phyloP scores from a whole-genome alignment of 92 coral and sea anemone species.

The Epizoanthus ramosus region DNA sequence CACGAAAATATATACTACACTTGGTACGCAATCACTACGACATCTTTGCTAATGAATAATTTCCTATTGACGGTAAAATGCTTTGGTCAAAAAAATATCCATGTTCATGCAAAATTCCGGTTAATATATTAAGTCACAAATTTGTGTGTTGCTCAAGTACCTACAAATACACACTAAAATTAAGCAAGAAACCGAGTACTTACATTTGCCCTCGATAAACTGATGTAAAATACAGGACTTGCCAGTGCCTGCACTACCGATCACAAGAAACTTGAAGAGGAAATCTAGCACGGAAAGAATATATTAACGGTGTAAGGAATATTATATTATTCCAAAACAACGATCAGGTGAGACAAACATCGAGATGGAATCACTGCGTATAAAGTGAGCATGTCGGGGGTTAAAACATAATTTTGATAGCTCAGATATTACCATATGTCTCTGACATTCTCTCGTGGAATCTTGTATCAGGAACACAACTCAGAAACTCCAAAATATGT shows the following conservation, averaged over 20 bases:
- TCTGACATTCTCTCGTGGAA: constrained; percentile 78
- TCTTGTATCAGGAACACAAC: constrained; percentile 15
- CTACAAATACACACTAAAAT: background rate
- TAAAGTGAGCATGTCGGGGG: background rate
- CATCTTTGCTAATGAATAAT: background rate
- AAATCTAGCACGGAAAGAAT: constrained; percentile 73
- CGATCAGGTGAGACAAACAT: constrained; percentile 12
- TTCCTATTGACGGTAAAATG: constrained; percentile 2
- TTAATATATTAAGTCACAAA: background rate
- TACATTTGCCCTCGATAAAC: constrained; percentile 99
- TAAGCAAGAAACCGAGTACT: constrained; percentile 40
- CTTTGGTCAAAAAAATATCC: background rate
- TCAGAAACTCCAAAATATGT: background rate
- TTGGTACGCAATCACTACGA: background rate
- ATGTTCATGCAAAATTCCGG: background rate
- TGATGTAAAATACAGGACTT: constrained; percentile 97
- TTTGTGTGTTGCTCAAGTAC: background rate
- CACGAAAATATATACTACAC: background rate
- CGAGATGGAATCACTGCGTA: background rate
- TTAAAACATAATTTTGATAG: background rate
- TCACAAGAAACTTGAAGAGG: constrained; percentile 98
- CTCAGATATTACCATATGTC: constrained; percentile 78
- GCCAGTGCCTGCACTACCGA: constrained; percentile 99
- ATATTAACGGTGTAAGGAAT: background rate
- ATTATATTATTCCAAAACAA: constrained; percentile 27